Evolutionary conservation across 1,140 invertebrate genomes (phyloP).

Genomic region (Acromyrmex charruanus): DNA sequence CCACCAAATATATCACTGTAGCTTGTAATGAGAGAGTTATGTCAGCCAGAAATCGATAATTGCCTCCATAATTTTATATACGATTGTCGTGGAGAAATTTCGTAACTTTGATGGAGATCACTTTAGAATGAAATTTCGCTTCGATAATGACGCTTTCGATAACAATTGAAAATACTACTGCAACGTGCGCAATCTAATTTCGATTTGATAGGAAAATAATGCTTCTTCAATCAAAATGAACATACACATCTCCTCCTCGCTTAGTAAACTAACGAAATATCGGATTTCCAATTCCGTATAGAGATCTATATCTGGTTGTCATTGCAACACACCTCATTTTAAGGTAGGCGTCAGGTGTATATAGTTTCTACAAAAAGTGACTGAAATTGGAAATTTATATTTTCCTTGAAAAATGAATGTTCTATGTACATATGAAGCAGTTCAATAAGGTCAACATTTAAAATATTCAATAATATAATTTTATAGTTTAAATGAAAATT

Average conservation of each 20-base stretch:
- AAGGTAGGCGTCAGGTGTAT: not conserved
- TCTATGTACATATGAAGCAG: no score
- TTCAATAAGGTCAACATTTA: no score
- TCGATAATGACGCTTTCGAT: not conserved
- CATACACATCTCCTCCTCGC: not conserved
- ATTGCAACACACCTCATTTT: constrained; percentile 12
- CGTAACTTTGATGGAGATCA: not conserved
- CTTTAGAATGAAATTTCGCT: not conserved
- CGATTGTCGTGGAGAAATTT: not conserved
- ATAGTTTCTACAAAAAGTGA: no score
- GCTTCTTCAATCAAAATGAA: not conserved
- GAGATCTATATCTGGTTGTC: not conserved
- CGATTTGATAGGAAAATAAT: not conserved
- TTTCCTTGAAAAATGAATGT: no score
- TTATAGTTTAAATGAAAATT: no score
- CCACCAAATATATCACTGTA: constrained; percentile 14
- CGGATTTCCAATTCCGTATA: not conserved
- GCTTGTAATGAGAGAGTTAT: constrained; percentile 5
- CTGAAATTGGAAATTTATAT: no score
- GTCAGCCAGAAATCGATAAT: not conserved
- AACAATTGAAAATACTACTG: not conserved
- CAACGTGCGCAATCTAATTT: not conserved
- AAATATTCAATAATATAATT: no score
- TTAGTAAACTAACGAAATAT: constrained; percentile 6
- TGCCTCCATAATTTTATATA: not conserved